Base-by-base conservation (phyloP, 2,113 vertebrate genomes). In the Gadus macrocephalus region DNA sequence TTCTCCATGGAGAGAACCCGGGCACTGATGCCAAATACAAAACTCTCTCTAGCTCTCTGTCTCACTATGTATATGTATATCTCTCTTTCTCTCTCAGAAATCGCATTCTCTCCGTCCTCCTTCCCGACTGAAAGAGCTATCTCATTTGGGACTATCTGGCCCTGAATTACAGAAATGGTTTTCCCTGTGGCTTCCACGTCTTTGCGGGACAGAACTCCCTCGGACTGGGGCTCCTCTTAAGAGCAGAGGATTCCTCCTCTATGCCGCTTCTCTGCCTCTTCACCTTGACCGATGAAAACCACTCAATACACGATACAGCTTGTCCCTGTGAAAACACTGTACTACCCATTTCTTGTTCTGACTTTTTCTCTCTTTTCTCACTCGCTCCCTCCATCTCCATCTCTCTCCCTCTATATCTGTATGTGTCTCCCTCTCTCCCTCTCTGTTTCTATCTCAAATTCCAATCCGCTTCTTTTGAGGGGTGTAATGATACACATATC, bases 1-100 rank as follows among this genome's bases (percentile, higher is more conserved):
- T 68, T 76, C 71, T 75, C 72, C 60, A 75, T 75, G 64, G 66
- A 78, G 77, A 77, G 66, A 76, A 81, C 70, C 42, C n/a, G 66
- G 78, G 65, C 61, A 60, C 58, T 42, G 67, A 56, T 67, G 59
- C 72, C 71, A 75, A 65, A 78, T 71, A 69, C 65, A 72, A 75
- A 63, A 61, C 64, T 65, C 53, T 74, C 60, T 61, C 65, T 19
- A 11, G 20, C 35, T 62, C 22, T 60, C 59, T 53, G 3, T 53
- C 65, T 67, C 66, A 28, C 66, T 53, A 49, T 28, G 49, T 55
- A 53, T 58, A 15, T 22, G 4, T 53, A 55, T 15, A 7, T 38
- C 58, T 35, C 66, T 72, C 59, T 49, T 58, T 64, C 61, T 71
- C 55, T 16, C 53, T 58, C 38, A 53, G 68, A 75, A 69, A 70